Evolutionary conservation across 2,888 invertebrate genomes (phyloP), one percentile per base, ranked within the genome.

Genomic region (Beris chalybata): DNA sequence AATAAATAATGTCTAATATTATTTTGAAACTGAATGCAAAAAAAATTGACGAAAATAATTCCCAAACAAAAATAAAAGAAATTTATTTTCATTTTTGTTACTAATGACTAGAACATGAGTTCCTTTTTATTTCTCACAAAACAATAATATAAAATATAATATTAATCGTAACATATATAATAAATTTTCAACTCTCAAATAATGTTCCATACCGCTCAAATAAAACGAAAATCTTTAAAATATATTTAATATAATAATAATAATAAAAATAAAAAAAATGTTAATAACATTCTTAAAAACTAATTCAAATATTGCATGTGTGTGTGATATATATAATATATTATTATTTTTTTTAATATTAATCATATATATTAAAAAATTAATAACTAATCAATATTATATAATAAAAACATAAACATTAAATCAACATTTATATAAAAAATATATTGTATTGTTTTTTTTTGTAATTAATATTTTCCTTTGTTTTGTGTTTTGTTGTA

Each of bases 341-440:
- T 53, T 63, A 63, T 5, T 38, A 15, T 63, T 53, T 38, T 43
- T 5, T 48, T 22, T 48, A 11, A 15, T 12, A 48, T 15, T 15
- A 63, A 30, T 54, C 54, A 55, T 45, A 43, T 45, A 59, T 68
- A 54, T 47, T 64, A 57, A 64, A 66, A 43, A 31, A 66, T 57
- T 65, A 54, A 63, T 30, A 66, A 64, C 48, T 58, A 66, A 59
- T 57, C 58, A 66, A 64, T 57, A 54, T 64, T 57, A 68, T 66
- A 44, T 63, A 65, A 67, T 65, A 67, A 45, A 63, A 64, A 64
- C 63, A 68, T 65, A 64, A 66, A 66, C 64, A 63, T 68, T 61
- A 68, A 68, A 68, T 66, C 66, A 65, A 68, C 65, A 68, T 68
- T 64, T 67, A 56, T 63, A 58, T 68, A 61, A 54, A 55, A 54